Evolutionary conservation across 35 echinoderm and acorn worm genomes (phyloP).

Genomic region (Heliocidaris tuberculata): DNA sequence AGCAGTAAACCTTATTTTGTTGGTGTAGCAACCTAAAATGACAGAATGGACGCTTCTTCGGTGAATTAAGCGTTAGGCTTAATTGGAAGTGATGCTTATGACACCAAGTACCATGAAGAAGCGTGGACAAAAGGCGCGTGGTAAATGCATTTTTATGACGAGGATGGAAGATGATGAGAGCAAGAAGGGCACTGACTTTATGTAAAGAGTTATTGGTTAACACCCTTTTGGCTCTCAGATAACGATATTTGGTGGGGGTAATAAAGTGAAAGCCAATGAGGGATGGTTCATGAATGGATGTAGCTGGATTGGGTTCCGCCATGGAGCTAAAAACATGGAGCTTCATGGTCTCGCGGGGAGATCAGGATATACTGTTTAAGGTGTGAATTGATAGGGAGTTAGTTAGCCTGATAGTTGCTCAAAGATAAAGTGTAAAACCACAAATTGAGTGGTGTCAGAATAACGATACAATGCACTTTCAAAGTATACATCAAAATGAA

Average conservation of each 20-base stretch:
- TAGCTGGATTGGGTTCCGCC: not conserved
- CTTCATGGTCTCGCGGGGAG: not conserved
- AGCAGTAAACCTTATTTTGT: not conserved
- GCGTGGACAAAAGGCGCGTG: not conserved
- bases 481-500: not conserved
- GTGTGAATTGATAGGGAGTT: not conserved
- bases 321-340: not conserved
- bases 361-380: not conserved
- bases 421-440: not conserved
- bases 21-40: not conserved
- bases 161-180: not conserved
- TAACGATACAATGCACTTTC: not conserved
- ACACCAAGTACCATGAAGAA: not conserved
- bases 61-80: not conserved
- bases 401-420: not conserved
- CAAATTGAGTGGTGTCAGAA: not conserved
- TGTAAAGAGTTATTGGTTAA: not conserved
- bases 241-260: not conserved
- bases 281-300: slow-evolving; percentile 1
- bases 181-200: not conserved
- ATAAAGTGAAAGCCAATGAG: not conserved
- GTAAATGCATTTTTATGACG: not conserved
- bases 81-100: slow-evolving; percentile 9
- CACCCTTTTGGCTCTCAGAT: not conserved
- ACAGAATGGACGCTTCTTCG: not conserved